These are phyloP conservation scores for Mesorhabditis sp. DNA, from an alignment of 2,888 invertebrate genomes.

Conservation along the genomic window DNA sequence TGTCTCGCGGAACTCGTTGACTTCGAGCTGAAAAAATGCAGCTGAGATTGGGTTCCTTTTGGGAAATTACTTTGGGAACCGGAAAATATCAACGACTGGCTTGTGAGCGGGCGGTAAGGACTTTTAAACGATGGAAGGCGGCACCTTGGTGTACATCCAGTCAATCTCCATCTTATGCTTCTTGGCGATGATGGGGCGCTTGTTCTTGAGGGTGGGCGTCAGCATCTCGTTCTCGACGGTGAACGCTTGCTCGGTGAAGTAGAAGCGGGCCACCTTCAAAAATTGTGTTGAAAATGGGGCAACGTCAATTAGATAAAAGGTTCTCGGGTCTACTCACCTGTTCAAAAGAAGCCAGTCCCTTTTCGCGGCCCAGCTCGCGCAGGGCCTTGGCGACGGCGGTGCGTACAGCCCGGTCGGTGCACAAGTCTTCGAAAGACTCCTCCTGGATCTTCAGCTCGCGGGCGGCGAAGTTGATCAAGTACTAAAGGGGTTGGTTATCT, in stretches of 20 bases:
- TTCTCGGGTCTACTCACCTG: conserved; percentile 68
- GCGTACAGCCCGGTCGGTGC: conserved; percentile 69
- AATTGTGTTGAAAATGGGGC: neutral
- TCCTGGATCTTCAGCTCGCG: conserved; percentile 14
- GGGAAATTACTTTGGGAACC: too few relatives aligned
- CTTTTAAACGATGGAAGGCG: conserved; percentile 7
- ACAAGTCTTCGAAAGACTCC: conserved; percentile 42
- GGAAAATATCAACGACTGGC: too few relatives aligned
- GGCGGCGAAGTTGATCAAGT: neutral
- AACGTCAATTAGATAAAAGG: too few relatives aligned
- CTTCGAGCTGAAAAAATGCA: neutral
- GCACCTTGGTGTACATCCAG: conserved; percentile 16
- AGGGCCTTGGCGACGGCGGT: conserved; percentile 83
- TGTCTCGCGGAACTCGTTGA: neutral
- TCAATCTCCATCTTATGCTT: conserved; percentile 17
- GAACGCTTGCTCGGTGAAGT: conserved; percentile 88
- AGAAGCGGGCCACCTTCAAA: conserved; percentile 73
- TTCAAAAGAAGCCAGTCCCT: conserved; percentile 90
- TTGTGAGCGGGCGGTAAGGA: neutral
- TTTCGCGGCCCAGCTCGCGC: conserved; percentile 80
- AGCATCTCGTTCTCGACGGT: conserved; percentile 91
- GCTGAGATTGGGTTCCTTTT: too few relatives aligned
- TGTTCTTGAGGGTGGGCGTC: conserved; percentile 91
- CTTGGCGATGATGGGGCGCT: conserved; percentile 64
- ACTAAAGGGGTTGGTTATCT: neutral